Evolutionary conservation across 2,797 vertebrate species (phyloP).

Genomic region (Acanthornis magna): DNA sequence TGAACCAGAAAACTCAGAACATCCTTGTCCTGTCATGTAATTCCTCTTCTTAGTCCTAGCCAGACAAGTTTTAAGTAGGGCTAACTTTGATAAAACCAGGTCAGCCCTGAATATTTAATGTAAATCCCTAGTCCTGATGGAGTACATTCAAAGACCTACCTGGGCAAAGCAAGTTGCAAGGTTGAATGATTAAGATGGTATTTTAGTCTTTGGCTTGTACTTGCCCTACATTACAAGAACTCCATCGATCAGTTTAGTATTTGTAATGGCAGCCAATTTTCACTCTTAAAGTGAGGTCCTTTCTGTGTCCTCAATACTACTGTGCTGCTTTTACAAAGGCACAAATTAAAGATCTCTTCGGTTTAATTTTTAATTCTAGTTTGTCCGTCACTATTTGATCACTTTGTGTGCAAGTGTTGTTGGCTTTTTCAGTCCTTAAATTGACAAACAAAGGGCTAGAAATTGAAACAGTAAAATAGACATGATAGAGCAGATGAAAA

Average conservation of each 20-base stretch:
- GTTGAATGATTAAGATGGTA: neutral
- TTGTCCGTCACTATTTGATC: neutral
- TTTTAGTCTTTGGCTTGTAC: neutral
- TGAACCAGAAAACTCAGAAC: neutral
- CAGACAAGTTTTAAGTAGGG: neutral
- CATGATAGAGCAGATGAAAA: neutral
- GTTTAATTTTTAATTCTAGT: neutral
- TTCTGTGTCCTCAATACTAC: neutral
- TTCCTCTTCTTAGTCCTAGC: neutral
- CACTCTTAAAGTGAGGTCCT: neutral
- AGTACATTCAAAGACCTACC: neutral
- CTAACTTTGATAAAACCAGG: neutral
- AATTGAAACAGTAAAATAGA: neutral
- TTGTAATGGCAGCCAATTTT: neutral
- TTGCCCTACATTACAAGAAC: neutral
- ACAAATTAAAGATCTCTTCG: neutral
- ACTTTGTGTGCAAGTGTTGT: neutral
- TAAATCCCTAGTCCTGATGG: neutral
- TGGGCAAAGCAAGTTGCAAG: neutral
- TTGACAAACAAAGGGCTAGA: neutral
- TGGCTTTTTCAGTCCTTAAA: neutral
- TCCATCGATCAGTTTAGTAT: neutral
- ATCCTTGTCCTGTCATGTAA: neutral
- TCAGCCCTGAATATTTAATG: constrained; percentile 16
- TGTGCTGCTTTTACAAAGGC: neutral